Evolutionary conservation across 1,140 invertebrate genomes (phyloP).

Genomic region (Asobara japonica): DNA sequence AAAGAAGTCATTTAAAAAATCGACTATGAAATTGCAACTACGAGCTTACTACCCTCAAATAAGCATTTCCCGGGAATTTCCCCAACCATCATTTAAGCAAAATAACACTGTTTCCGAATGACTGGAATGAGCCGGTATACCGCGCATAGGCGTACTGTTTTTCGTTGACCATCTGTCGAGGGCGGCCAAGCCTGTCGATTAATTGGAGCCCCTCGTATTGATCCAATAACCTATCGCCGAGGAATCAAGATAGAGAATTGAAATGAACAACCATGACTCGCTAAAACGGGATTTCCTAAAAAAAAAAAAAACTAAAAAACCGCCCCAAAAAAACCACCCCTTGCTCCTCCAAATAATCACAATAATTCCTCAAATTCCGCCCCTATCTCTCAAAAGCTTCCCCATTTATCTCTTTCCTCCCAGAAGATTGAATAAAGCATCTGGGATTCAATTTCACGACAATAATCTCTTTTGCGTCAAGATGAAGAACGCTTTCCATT

Average conservation of each 20-base stretch:
- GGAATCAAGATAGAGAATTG: constrained; percentile 28
- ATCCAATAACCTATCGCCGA: constrained; percentile 50
- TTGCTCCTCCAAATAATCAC: no score
- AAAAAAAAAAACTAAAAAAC: neutral
- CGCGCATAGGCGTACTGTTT: constrained; percentile 33
- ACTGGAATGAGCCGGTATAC: no score
- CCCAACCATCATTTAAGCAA: no score
- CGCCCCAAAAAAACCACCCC: no score
- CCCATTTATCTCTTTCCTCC: neutral
- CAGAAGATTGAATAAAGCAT: neutral
- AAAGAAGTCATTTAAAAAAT: no score
- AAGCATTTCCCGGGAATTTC: no score
- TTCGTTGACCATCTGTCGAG: constrained; percentile 54
- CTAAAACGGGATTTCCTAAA: neutral
- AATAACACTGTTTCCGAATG: no score
- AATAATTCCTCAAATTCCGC: neutral
- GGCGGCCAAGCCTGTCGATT: constrained; percentile 48
- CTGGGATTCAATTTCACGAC: neutral
- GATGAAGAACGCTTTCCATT: constrained; percentile 11
- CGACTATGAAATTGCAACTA: no score
- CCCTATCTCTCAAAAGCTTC: no score
- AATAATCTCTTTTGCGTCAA: neutral
- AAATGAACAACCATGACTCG: neutral
- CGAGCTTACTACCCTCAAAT: no score
- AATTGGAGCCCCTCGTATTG: constrained; percentile 57